Evolutionary conservation across 2,113 vertebrate genomes (phyloP).

Genomic region (Gallinago paraguaiae): DNA sequence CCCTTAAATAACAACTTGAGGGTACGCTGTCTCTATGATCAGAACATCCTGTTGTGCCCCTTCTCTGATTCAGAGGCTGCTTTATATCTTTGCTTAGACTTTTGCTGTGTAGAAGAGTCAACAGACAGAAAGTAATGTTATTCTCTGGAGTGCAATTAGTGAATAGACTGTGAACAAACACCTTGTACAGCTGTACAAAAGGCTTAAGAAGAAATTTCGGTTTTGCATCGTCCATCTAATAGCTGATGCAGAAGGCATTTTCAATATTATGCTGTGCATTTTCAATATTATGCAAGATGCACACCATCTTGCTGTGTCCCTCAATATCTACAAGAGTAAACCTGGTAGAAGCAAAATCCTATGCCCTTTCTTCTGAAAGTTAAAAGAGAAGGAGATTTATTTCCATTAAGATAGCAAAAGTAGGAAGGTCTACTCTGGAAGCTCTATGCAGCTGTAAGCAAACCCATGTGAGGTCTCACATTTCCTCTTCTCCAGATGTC

Average conservation of each 20-base stretch:
- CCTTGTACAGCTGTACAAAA: neutral
- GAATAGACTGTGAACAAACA: neutral
- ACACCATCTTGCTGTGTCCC: neutral
- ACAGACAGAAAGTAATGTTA: neutral
- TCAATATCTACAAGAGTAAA: neutral
- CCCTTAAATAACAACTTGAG: neutral
- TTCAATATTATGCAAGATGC: too few species aligned
- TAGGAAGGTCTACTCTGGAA: neutral
- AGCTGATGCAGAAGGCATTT: neutral
- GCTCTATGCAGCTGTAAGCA: neutral
- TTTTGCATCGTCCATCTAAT: neutral
- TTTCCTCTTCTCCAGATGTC: neutral
- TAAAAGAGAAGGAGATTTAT: neutral
- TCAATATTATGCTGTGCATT: neutral
- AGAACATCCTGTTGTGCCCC: neutral
- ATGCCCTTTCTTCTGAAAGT: neutral
- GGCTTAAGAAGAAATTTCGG: neutral
- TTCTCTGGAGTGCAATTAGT: neutral
- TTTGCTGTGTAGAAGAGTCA: neutral
- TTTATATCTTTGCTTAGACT: neutral
- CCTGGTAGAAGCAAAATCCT: neutral
- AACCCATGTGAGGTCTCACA: fast-evolving
- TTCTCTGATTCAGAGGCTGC: neutral
- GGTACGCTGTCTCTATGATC: neutral
- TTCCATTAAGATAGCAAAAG: neutral